Percentiles rank a stretch among this genome's conserved stretches.
Conservation (phyloP, 2,113 vertebrate species). For the Bos taurus region ARS-UCD2.0 NC_037345.1:41671001-41671500, state of each 20-base stretch:
- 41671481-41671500: neutral
- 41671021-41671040: neutral
- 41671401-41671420: conserved; percentile 39
- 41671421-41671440: neutral
- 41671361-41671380: conserved; percentile 70
- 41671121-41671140: neutral
- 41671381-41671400: conserved; percentile 63
- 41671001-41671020: neutral
- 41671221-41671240: conserved; percentile 51
- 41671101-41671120: neutral
- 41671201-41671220: conserved; percentile 35
- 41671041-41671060: neutral
- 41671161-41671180: neutral
- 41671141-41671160: conserved; percentile 34
- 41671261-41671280: neutral
- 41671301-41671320: conserved; percentile 56
- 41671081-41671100: neutral
- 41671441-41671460: neutral
- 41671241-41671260: conserved; percentile 23
- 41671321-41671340: conserved; percentile 50
- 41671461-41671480: neutral
- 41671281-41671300: conserved; percentile 65
- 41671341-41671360: conserved; percentile 59
- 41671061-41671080: neutral
- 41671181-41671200: conserved; percentile 49